Percentiles rank a stretch among this genome's conserved stretches.
Evolutionary conservation across 2,888 invertebrate species (phyloP).

Genomic region (Drosophila rubida): DNA sequence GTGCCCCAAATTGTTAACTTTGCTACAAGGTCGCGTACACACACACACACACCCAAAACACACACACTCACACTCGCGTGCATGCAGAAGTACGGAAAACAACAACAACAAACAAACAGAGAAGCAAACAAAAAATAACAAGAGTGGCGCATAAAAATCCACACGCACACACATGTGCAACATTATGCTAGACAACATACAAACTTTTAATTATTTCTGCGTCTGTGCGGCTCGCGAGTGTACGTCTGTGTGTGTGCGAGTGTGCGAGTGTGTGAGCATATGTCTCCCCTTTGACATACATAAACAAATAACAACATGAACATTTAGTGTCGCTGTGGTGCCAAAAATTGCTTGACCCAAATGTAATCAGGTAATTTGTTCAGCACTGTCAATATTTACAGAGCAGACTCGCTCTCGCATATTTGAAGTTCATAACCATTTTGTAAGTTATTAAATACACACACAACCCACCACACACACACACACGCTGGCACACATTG

Average conservation of each 20-base stretch:
- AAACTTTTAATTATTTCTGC: conserved; percentile 76
- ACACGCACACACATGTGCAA: conserved; percentile 35
- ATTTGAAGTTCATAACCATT: conserved; percentile 74
- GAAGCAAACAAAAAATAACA: conserved; percentile 19
- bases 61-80: conserved; percentile 33
- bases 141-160: conserved; percentile 27
- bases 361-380: conserved; percentile 77
- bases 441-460: conserved; percentile 59
- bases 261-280: conserved; percentile 17
- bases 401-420: conserved; percentile 33
- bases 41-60: conserved; percentile 16
- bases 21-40: conserved; percentile 66
- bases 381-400: conserved; percentile 68
- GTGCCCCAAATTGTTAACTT: conserved; percentile 77
- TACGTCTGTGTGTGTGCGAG: conserved; percentile 20
- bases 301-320: conserved; percentile 49
- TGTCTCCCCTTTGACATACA: conserved; percentile 29
- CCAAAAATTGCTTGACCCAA: conserved; percentile 72
- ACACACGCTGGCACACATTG: not conserved
- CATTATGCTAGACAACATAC: conserved; percentile 62
- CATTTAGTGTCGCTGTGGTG: conserved; percentile 52
- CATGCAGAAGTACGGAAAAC: conserved; percentile 14
- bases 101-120: conserved; percentile 25
- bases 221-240: conserved; percentile 54
- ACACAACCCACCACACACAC: conserved; percentile 22